Evolutionary conservation across 2,113 vertebrate species (phyloP), one percentile per base, ranked within the genome.

Genomic region (Paramisgurnus dabryanus): DNA sequence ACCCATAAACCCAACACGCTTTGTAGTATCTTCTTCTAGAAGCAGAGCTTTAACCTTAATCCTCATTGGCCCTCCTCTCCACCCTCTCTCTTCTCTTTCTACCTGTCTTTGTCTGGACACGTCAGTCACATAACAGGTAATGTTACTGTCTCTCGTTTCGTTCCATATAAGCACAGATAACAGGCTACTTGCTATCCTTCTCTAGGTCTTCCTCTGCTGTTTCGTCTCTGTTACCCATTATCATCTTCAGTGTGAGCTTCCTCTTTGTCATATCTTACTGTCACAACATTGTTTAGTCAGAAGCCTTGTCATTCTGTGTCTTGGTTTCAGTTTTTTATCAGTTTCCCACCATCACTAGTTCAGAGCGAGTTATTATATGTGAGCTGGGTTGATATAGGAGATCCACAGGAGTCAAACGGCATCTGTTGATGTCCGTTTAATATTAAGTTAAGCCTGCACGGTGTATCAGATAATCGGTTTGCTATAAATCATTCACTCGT

Each of bases 101-200:
- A 60, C 84, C 18, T 65, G 34, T 76, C 79, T 83, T 78, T 83
- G 47, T 78, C 53, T 85, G 6, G 74, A 79, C 82, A 72, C 79
- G 82, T 84, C 80, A 80, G 85, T 82, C 60, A 75, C 74, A 70
- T 80, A 82, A 80, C 80, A 84, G 80, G 82, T 82, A 82, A 61
- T 69, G 80, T 82, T 82, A 77, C 80, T 74, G 41, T 80, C 80
- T 86, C 78, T 22, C 61, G 72, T 86, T 81, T 81, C 85, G 81
- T 76, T 72, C 67, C 64, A 65, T 57, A 55, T 45, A 53, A 43
- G 8, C 66, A 49, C 63, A 12, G 18, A 71, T 68, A 67, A 53
- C 55, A 27, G 41, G 47, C 80, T 79, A 34, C 72, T 47, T 47
- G 69, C 63, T 70, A 15, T 73, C 40, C 53, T 22, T 68, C 49